Base-by-base conservation (phyloP, 1,140 invertebrate genomes). In the Agrypnia vestita region DNA sequence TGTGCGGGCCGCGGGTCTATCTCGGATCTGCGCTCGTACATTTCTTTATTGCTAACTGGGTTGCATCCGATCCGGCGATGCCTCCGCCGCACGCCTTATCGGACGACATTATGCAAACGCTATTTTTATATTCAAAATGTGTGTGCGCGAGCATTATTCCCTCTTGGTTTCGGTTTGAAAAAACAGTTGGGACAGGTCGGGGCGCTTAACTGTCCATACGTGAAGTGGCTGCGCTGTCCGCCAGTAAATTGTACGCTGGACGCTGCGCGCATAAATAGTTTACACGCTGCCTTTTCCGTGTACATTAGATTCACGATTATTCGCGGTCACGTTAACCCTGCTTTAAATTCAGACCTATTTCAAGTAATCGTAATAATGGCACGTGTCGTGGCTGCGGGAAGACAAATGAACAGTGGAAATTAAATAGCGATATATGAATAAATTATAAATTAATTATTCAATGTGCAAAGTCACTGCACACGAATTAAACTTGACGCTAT, bases 41-140 rank as follows among this genome's bases (percentile, higher is more conserved):
- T 64, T 13, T 43, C 61, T 64, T 25, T 43, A 64, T 35, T 64
- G 61, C 17, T 59, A 21, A 19, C 55, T 59, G 1, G 8, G 3
- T 59, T 21, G 4, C 55, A 59, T 59, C 55, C 15, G 15, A 21
- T 59, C 8, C 55, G 15, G 17, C 55, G 55, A 1, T 21, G 9
- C 21, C 53, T 56, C 19, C 53, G 15, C 55, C 8, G 55, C 15
- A 21, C 55, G 17, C 17, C 15, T 59, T 15, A 21, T n/a, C 17
- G 11, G 21, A 19, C 55, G 8, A 59, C 55, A 19, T 56, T 35
- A 35, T 35, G 6, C 25, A 35, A 3, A 35, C 25, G 15, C 10
- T 59, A 12, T 59, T 59, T 59, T 59, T 59, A 21, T 21, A 59
- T 59, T 59, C 55, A 59, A 59, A 59, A 56, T 56, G 53, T 56